Base-by-base conservation (phyloP, 2,888 invertebrate genomes). In the Aphidius colemani region DNA sequence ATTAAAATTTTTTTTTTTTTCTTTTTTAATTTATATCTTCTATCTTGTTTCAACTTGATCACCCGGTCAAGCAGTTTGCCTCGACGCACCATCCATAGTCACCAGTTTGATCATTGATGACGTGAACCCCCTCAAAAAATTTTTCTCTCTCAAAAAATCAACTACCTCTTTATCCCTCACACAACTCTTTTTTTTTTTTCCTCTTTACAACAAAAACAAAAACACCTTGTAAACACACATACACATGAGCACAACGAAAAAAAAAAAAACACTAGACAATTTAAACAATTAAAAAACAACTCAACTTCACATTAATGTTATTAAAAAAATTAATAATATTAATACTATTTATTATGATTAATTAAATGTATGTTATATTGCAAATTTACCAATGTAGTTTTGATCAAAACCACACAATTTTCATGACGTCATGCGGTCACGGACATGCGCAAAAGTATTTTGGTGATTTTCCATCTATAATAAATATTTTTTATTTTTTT, bases 391-490 rank as follows among this genome's bases (percentile, higher is more conserved):
- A 18, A 18, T 18, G 13, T 18, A 18, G 13, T 18, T 18, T 75
- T 77, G 76, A 78, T 79, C 77, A 78, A 78, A 76, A 79, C 74
- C 78, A 79, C 13, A 18, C 80, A 76, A 79, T 76, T 78, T 78
- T 78, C 78, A 78, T 81, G 81, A 81, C 81, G 81, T 82, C 81
- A 82, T 75, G 75, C 76, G 75, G 71, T 72, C 72, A 74, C 73
- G 77, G 73, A 74, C 82, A 82, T 81, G 81, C 82, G 81, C 82
- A 79, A 70, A 71, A 67, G 67, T 74, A 77, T 78, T 80, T 80
- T 78, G 78, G 82, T 81, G 81, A 80, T 82, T 82, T 81, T 82
- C 82, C 82, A 82, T 77, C 74, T 77, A 76, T 66, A 72, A 63
- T 64, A 66, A 69, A 69, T 68, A 53, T 46, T 55, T 18, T 11